Base-by-base conservation (phyloP, 1,140 invertebrate species). In the Neodiprion fabricii region DNA sequence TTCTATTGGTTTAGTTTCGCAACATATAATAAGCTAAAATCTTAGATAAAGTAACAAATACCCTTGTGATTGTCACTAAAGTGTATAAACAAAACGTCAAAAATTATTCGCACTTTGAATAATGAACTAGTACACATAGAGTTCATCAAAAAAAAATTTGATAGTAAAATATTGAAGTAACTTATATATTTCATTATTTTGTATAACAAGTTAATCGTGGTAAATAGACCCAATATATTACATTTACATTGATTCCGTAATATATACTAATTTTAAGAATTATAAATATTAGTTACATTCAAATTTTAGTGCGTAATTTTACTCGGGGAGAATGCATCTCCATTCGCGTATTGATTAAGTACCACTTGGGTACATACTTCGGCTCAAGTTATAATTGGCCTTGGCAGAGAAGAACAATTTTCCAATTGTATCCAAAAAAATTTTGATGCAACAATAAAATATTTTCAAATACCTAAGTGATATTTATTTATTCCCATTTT, bases 371-470 rank as follows among this genome's bases (percentile, higher is more conserved):
- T 61, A 12, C 11, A 61, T 61, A 61, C 53, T 61, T 61, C n/a
- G n/a, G n/a, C 11, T 61, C 53, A 40, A 40, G 28, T 61, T 61
- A 61, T 61, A 12, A 14, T 0, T 9, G 5, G n/a, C 53, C 28
- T 61, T 61, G 53, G 5, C 28, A 61, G 9, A 12, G 53, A 12
- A 61, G 11, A 61, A 17, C n/a, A 61, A 61, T 11, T 61, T 61
- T 61, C n/a, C 11, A 17, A 61, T 17, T 61, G 53, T 61, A 7
- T 0, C 3, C 11, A 61, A 14, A 14, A 61, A 12, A 61, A 17
- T 61, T 61, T 61, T 61, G 53, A 14, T 61, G 53, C 53, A 61
- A 17, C 11, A 61, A 61, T 61, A 61, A 61, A 61, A 61, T 61
- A 61, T 61, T 61, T 61, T 61, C 11, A 61, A 61, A 61, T 61